Evolutionary conservation across 2,888 invertebrate genomes (phyloP).

Genomic region (Agrotis puta): DNA sequence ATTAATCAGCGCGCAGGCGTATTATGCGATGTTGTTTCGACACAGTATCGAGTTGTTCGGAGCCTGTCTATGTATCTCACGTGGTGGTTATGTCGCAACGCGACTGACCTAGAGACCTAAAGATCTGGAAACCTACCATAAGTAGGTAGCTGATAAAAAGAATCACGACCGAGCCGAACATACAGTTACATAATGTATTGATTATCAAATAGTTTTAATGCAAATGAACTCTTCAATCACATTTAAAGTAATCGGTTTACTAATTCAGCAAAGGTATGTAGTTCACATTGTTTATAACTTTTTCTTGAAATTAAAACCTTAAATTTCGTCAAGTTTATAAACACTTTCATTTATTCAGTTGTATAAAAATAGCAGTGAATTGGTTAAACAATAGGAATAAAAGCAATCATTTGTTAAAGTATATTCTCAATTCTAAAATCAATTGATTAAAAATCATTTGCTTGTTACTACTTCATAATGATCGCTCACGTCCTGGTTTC

Average conservation of each 20-base stretch:
- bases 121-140: conserved; percentile 64
- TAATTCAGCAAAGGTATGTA: neutral
- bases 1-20: conserved; percentile 53
- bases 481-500: conserved; percentile 26
- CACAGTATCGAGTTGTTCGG: conserved; percentile 58
- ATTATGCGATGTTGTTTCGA: conserved; percentile 59
- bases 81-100: conserved; percentile 63
- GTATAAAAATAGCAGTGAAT: conserved; percentile 28
- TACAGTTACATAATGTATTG: conserved; percentile 46
- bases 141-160: conserved; percentile 54
- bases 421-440: conserved; percentile 17
- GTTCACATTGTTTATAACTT: neutral
- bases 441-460: conserved; percentile 34
- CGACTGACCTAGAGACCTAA: conserved; percentile 69
- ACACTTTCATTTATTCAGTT: conserved; percentile 30
- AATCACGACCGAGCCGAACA: conserved; percentile 36
- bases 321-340: conserved; percentile 24
- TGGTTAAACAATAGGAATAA: conserved; percentile 32
- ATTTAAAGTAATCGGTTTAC: neutral
- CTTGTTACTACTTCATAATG: conserved; percentile 18
- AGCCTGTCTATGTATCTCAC: conserved; percentile 68
- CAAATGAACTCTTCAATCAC: neutral
- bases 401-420: conserved; percentile 40
- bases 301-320: neutral
- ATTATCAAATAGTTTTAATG: conserved; percentile 6